Percentiles rank a stretch among this genome's conserved stretches.
These are phyloP conservation scores for Trissolcus japonicus DNA, from an alignment of 2,888 invertebrate species.

Conservation along the genomic window DNA sequence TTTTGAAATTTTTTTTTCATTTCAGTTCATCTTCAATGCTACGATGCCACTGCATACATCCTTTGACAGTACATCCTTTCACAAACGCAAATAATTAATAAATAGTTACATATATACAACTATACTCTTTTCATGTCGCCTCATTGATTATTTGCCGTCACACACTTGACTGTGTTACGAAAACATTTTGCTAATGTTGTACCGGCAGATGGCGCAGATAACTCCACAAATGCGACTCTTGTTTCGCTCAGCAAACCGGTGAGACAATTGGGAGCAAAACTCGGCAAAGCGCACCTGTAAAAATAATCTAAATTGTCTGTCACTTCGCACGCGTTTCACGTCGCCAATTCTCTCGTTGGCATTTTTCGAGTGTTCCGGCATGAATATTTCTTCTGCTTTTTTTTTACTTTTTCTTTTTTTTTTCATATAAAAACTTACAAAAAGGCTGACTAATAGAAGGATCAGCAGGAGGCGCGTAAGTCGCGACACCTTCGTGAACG, in stretches of 20 bases:
- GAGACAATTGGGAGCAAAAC: conserved; percentile 31
- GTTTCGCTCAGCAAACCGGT: conserved; percentile 18
- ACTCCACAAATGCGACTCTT: conserved; percentile 21
- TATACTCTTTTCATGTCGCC: no score
- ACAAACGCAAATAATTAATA: no score
- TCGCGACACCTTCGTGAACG: background rate
- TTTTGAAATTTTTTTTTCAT: no score
- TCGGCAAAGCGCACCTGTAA: conserved; percentile 27
- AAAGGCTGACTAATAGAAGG: conserved; percentile 52
- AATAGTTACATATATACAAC: no score
- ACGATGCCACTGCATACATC: no score
- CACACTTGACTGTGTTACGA: background rate
- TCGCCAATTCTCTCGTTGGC: background rate
- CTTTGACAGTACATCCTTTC: no score
- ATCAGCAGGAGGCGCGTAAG: conserved; percentile 38
- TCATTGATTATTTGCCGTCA: background rate
- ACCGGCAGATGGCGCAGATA: conserved; percentile 12
- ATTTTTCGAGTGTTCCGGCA: background rate
- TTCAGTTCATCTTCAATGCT: no score
- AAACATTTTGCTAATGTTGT: conserved; percentile 2
- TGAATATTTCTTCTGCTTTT: no score
- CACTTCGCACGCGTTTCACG: conserved; percentile 7
- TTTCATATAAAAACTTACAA: conserved; percentile 54
- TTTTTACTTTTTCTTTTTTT: conserved; percentile 4
- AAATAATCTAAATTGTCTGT: conserved; percentile 31